Conservation (phyloP, 2,797 vertebrate genomes). For the Lerista edwardsae region DNA sequence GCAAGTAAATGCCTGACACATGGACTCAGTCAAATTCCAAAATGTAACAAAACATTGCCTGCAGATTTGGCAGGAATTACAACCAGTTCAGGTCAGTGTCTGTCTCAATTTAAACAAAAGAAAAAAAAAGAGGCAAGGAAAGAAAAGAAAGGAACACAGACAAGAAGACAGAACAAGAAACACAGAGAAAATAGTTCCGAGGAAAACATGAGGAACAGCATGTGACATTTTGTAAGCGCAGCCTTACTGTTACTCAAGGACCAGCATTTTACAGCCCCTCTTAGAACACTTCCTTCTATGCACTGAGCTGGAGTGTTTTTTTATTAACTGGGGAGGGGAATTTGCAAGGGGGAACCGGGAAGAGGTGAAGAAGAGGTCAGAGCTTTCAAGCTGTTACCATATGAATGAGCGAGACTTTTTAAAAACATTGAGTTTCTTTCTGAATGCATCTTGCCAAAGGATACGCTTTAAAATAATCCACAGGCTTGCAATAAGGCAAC, state of each 20-base stretch:
- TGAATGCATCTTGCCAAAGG: constrained; percentile 37
- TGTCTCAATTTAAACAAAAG: constrained; percentile 66
- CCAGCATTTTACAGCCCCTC: constrained; percentile 60
- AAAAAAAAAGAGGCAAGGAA: constrained; percentile 25
- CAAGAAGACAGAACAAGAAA: no score
- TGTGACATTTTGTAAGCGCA: constrained; percentile 70
- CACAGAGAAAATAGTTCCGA: constrained; percentile 67
- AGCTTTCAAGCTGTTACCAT: constrained; percentile 53
- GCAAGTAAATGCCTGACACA: constrained; percentile 79
- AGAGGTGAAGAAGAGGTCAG: constrained; percentile 62
- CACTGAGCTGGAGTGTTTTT: constrained; percentile 62
- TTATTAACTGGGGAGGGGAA: constrained; percentile 18
- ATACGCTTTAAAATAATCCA: background rate
- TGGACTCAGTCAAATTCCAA: constrained; percentile 77
- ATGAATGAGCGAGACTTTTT: constrained; percentile 33
- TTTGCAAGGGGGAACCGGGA: constrained; percentile 40
- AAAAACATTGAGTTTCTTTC: background rate
- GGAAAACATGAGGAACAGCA: constrained; percentile 70
- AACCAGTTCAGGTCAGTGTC: constrained; percentile 79
- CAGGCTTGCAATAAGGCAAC: no score
- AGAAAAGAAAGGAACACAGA: constrained; percentile 51
- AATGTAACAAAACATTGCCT: constrained; percentile 80
- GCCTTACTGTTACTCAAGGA: constrained; percentile 64
- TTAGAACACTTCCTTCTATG: constrained; percentile 68
- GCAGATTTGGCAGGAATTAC: constrained; percentile 78